Evolutionary conservation across 2,113 vertebrate species (phyloP), one percentile per base, ranked within the genome.

Genomic region (Pogona vitticeps): DNA sequence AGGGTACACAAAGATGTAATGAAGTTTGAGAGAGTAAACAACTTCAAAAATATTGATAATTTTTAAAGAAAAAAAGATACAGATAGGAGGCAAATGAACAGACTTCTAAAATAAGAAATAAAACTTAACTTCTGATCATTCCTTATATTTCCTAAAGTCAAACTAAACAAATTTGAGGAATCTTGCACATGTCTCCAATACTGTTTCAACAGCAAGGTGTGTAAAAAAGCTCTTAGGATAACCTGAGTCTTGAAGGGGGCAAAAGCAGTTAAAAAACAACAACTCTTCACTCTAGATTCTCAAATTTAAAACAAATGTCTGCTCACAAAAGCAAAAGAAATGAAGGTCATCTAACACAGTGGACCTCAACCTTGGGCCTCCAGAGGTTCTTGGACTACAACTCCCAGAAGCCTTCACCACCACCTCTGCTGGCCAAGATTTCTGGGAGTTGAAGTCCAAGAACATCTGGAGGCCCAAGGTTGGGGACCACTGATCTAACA

Each of bases 191-290:
- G 80, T 2, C 8, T 81, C 83, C 76, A 58, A 8, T 18, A 33
- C 71, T 73, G 80, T 92, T 15, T 79, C 9, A 52, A 52, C 36
- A 72, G 52, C 40, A n/a, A 90, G 33, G 14, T 78, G 63, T 2
- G 0, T 13, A 61, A 42, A 20, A 18, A 31, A 42, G 7, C 12
- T 2, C 28, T 82, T 80, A 42, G 28, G 67, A 77, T 71, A 75
- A 80, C 81, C 82, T 72, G 65, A 91, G 72, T 23, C 38, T 79
- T 63, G 21, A 15, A n/a, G 28, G 82, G 56, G 59, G 79, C 8
- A 78, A 58, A 73, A 73, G 13, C 26, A 89, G 89, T 83, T 36
- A 88, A 81, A 6, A 33, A 88, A 58, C 40, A 72, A 28, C 63
- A 86, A 59, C 10, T 61, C 23, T 65, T 33, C n/a, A 79, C 20